A percentile compares a stretch with the other conserved stretches of the same genome.
Evolutionary conservation across 2,888 invertebrate genomes (phyloP).

Genomic region (Argyra leucocephala): DNA sequence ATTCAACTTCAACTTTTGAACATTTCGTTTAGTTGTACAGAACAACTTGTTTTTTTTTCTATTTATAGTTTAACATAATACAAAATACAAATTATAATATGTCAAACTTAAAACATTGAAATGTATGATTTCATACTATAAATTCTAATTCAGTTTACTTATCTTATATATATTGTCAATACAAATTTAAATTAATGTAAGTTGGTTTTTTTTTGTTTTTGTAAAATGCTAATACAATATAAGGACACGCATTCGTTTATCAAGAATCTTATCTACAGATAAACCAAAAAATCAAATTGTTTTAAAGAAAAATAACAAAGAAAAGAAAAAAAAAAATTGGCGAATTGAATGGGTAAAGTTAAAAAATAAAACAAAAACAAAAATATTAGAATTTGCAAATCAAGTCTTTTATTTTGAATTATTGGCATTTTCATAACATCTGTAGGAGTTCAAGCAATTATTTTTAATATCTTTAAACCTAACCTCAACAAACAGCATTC

Average conservation of each 20-base stretch:
- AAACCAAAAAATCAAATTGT: background rate
- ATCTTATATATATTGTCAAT: background rate
- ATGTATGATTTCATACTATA: background rate
- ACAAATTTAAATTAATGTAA: background rate
- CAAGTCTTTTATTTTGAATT: constrained; percentile 4
- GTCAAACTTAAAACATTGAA: background rate
- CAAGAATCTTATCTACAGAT: background rate
- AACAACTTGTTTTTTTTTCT: too few species aligned
- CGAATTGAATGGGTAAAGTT: background rate
- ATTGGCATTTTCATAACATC: constrained; percentile 4
- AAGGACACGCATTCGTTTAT: background rate
- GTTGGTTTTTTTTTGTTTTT: background rate
- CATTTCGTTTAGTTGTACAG: too few species aligned
- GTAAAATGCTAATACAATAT: background rate
- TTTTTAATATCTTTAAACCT: background rate
- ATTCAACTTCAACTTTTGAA: too few species aligned
- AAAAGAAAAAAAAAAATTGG: background rate
- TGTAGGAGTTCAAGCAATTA: constrained; percentile 6
- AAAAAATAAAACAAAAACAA: background rate
- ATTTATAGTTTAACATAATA: too few species aligned
- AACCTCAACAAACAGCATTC: too few species aligned
- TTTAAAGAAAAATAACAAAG: background rate
- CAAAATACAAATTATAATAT: background rate
- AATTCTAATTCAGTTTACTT: background rate
- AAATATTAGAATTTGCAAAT: background rate